Base-by-base conservation (phyloP, 2,888 invertebrate genomes). In the Pharmacophagus antenor region DNA sequence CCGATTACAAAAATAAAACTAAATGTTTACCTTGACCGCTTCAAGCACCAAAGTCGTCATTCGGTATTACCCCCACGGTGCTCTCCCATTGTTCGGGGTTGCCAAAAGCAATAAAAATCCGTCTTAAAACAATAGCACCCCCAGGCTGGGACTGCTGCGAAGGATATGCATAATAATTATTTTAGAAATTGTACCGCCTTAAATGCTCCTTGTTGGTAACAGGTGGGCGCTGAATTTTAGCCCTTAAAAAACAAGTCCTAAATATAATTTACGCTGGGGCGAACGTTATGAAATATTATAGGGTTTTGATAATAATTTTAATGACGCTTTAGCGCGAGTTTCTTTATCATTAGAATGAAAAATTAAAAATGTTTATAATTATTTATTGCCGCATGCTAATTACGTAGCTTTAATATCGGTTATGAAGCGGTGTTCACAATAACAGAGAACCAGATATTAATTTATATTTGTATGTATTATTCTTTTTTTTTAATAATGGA, bases 51-150 rank as follows among this genome's bases (percentile, higher is more conserved):
- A 74, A 77, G 77, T 79, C 74, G 76, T 73, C 76, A 77, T 72
- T 74, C 77, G 69, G 80, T 78, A 82, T 85, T 80, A 80, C 80
- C 85, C 83, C 76, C 77, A 74, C 74, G 76, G 76, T 79, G 72
- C 73, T 71, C 72, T 57, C 46, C 90, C 88, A 90, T 90, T 90
- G 90, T 90, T 85, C 81, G 68, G 80, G 84, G 84, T 84, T 83
- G 85, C 84, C 79, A 84, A 80, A 83, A 85, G 83, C 81, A 85
- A 88, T 85, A 89, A 90, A 89, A 88, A 88, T 70, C 74, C 15
- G 71, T 73, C 81, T 85, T 85, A 89, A 89, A 82, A 90, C 90
- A 90, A 90, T 89, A 85, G 87, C 83, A 82, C 85, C 90, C 89
- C 71, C 78, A 70, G 88, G 90, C 88, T 73, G 66, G 68, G 75